Base-by-base conservation (phyloP, 1,140 invertebrate genomes). In the Rhizoglyphus robini region DNA sequence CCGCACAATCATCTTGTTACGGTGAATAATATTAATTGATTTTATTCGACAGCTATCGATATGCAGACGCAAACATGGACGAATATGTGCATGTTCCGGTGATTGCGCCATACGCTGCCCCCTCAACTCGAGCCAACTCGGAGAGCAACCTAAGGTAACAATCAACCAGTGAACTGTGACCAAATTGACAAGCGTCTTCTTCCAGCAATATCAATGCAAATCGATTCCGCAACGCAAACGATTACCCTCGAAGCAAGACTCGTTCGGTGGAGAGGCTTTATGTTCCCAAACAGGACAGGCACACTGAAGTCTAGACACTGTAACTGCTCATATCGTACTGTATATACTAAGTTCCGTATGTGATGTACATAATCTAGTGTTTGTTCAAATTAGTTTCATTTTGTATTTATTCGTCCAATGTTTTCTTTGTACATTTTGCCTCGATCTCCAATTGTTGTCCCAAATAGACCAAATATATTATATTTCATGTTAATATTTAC, bases 91-190 rank as follows among this genome's bases (percentile, higher is more conserved):
- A 48, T 46, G 49, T 57, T 20, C 59, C 60, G 11, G 65, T 68
- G 23, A 38, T 67, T 3, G 51, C 60, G 18, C 68, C 68, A 49
- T 68, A 68, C 29, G 61, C 38, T 32, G 34, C 65, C 3, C 66
- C 68, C 15, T 68, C 68, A 18, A 64, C 65, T 20, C 11, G 65
- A 60, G 68, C 65, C 46, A 68, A 68, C 54, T 67, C 65, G 15
- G 68, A 68, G 34, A 63, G 11, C 34, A 66, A 61, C 48, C 31
- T 65, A 29, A 65, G 32, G 64, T 59, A 65, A 18, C 11, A 32
- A 31, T 1, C 60, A 61, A 15, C 5, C n/a, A n/a, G n/a, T n/a
- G n/a, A n/a, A n/a, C n/a, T n/a, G n/a, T n/a, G n/a, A n/a, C n/a
- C n/a, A n/a, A n/a, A n/a, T n/a, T n/a, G n/a, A n/a, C n/a, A n/a